These are phyloP conservation scores for Pygoscelis antarcticus DNA, from an alignment of 2,113 vertebrate genomes.

Conservation along the genomic window DNA sequence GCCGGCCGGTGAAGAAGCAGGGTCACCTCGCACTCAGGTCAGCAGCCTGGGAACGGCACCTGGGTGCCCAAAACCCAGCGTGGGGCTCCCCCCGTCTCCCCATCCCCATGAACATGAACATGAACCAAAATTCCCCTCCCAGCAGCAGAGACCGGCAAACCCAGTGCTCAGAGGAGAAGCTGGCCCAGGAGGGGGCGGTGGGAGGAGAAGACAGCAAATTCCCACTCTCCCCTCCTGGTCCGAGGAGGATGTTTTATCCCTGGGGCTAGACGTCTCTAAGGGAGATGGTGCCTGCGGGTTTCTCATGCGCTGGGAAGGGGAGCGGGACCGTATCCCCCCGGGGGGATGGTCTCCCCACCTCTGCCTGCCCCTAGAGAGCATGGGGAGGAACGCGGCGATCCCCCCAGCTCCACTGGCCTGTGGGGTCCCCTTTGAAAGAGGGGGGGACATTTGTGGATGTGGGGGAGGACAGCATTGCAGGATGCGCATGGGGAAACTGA, in stretches of 20 bases:
- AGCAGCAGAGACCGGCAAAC: not conserved
- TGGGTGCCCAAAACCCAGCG: not conserved
- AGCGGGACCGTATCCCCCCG: rapidly evolving
- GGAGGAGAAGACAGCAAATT: not conserved
- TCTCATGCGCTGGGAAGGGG: rapidly evolving
- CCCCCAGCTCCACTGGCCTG: rapidly evolving
- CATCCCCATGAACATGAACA: not conserved
- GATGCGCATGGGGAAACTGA: not conserved
- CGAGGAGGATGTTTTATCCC: not conserved
- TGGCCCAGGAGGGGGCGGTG: not conserved
- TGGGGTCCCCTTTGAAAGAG: not conserved
- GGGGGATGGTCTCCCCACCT: not conserved
- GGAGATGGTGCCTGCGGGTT: not conserved
- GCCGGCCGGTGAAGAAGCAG: rapidly evolving
- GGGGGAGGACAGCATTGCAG: not conserved
- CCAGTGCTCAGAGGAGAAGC: not conserved
- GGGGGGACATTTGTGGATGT: not conserved
- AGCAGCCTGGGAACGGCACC: not conserved
- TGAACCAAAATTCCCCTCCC: not conserved
- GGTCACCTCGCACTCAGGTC: not conserved
- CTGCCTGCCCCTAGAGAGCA: not conserved
- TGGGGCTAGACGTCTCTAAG: not conserved
- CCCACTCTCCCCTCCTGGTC: not conserved
- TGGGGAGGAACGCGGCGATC: not conserved
- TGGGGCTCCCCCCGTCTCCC: not conserved